Percentiles rank a stretch among this genome's conserved stretches.
phyloP scores from a whole-genome alignment of 1,140 invertebrate species.

The Drosophila ogumai region DNA sequence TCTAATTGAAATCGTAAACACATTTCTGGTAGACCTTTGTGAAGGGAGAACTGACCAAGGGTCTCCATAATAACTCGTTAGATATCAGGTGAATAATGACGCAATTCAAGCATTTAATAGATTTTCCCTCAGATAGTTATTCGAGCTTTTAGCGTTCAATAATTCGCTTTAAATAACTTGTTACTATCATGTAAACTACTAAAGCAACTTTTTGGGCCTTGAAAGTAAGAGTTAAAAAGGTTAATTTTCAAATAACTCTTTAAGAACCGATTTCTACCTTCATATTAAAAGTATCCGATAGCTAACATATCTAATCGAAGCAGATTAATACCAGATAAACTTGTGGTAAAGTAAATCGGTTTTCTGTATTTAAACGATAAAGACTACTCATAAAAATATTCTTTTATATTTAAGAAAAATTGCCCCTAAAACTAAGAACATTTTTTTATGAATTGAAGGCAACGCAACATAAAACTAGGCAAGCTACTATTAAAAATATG shows the following conservation, averaged over 20 bases:
- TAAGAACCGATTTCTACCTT: too few species aligned
- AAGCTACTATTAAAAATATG: too few species aligned
- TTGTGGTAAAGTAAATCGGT: neutral
- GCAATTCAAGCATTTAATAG: neutral
- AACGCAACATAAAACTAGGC: too few species aligned
- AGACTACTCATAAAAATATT: too few species aligned
- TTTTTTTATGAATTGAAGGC: too few species aligned
- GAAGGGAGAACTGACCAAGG: conserved; percentile 17
- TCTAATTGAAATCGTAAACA: conserved; percentile 61
- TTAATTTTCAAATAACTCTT: neutral
- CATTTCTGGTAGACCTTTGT: conserved; percentile 11
- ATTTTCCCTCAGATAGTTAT: neutral
- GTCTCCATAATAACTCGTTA: conserved; percentile 13
- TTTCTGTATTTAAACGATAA: neutral
- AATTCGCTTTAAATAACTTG: conserved; percentile 9
- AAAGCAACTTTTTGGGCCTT: accelerated
- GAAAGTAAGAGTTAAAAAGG: neutral
- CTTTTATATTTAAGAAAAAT: too few species aligned
- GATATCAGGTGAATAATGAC: conserved; percentile 28
- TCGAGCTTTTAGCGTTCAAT: conserved; percentile 10
- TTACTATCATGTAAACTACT: conserved; percentile 3
- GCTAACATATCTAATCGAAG: neutral
- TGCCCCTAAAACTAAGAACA: too few species aligned
- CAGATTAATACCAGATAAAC: neutral
- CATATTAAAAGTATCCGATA: neutral